Evolutionary conservation across 2,113 vertebrate genomes (phyloP).

Genomic region (Rhineura floridana): DNA sequence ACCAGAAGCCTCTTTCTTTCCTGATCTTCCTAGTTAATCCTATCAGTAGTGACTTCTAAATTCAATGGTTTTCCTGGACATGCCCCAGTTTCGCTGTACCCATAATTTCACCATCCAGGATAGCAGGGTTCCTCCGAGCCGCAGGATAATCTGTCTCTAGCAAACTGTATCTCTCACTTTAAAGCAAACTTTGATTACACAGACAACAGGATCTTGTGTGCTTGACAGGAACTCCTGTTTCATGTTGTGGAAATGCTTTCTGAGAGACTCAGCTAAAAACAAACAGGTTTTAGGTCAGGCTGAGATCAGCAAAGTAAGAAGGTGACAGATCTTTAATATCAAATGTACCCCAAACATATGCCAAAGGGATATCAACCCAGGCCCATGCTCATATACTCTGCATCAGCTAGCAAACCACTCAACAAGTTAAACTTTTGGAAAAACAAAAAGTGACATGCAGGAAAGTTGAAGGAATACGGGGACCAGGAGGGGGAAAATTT

Average conservation of each 20-base stretch:
- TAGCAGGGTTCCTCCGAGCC: neutral
- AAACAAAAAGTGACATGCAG: fast-evolving
- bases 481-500: neutral
- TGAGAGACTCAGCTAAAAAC: neutral
- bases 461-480: neutral
- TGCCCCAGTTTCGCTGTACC: constrained; percentile 15
- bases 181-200: neutral
- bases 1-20: neutral
- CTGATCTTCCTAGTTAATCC: neutral
- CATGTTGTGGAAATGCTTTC: neutral
- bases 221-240: neutral
- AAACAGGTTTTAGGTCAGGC: neutral
- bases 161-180: neutral
- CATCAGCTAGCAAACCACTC: neutral
- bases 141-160: neutral
- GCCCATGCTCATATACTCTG: no score
- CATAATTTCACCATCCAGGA: neutral
- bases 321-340: neutral
- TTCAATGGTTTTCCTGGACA: neutral
- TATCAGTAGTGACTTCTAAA: neutral
- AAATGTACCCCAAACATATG: neutral
- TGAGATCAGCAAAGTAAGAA: neutral
- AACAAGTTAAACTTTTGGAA: neutral
- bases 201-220: neutral
- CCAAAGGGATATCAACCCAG: neutral